Conservation (phyloP, 2,888 invertebrate species). For the Oxycera nigricornis region DNA sequence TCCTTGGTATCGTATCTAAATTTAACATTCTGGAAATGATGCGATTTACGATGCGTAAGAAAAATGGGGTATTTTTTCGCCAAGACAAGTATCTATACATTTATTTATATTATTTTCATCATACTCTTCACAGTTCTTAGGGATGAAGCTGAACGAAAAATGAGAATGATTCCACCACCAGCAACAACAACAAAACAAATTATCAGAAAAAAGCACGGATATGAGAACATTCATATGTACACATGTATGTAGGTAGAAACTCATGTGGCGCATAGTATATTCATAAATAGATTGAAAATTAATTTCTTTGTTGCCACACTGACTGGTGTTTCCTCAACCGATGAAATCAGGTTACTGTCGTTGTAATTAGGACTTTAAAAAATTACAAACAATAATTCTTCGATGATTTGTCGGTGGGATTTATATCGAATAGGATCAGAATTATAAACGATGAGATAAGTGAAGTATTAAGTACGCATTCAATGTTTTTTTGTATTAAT, state of each 20-base stretch:
- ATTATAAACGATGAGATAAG: too few relatives aligned
- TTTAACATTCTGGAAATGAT: conserved; percentile 13
- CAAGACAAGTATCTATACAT: too few relatives aligned
- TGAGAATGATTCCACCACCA: background rate
- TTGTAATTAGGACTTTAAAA: background rate
- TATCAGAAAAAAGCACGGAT: too few relatives aligned
- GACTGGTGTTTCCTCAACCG: background rate
- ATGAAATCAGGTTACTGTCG: background rate
- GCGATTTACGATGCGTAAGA: conserved; percentile 12
- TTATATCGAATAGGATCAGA: too few relatives aligned
- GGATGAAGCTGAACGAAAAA: background rate
- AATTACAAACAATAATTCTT: background rate
- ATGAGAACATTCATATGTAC: too few relatives aligned
- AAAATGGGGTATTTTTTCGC: background rate
- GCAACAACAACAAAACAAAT: conserved; percentile 11
- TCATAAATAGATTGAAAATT: conserved; percentile 1
- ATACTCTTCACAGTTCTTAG: background rate
- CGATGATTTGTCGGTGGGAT: background rate
- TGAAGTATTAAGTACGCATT: too few relatives aligned
- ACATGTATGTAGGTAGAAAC: too few relatives aligned
- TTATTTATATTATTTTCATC: background rate
- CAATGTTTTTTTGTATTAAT: too few relatives aligned
- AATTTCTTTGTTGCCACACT: background rate
- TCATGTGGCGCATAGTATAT: background rate
- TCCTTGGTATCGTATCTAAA: background rate